A percentile compares a stretch with the other conserved stretches of the same genome.
These are phyloP conservation scores for Hemitrygon akajei DNA, from an alignment of 2,797 vertebrate genomes.

Conservation along the genomic window DNA sequence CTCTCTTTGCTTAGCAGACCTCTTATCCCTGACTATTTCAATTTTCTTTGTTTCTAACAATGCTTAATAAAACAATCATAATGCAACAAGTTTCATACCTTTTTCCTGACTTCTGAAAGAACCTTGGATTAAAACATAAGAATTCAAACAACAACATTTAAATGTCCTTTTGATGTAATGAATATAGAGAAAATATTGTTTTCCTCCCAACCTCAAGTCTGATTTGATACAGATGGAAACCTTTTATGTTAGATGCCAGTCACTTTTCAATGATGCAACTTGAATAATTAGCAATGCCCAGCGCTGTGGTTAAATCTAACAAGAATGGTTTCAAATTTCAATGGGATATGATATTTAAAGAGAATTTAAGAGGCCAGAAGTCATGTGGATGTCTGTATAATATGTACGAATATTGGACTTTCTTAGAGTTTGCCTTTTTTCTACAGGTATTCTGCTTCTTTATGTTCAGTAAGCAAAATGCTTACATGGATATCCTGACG, in stretches of 20 bases:
- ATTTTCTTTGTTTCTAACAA: too few species aligned
- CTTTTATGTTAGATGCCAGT: neutral
- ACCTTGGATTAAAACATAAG: too few species aligned
- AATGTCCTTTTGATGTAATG: neutral
- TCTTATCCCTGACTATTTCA: too few species aligned
- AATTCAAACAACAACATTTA: too few species aligned
- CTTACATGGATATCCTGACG: too few species aligned
- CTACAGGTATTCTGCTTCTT: neutral
- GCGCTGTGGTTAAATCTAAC: neutral
- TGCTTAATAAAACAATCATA: too few species aligned
- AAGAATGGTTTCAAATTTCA: neutral
- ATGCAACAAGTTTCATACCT: too few species aligned
- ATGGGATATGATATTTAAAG: neutral
- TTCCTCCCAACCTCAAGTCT: neutral
- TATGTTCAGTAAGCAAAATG: too few species aligned
- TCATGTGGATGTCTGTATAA: neutral
- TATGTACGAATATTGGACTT: neutral
- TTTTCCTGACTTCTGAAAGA: too few species aligned
- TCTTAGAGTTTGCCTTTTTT: neutral
- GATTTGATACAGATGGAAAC: neutral
- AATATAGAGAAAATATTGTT: neutral
- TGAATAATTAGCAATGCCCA: neutral
- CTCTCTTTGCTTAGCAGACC: too few species aligned
- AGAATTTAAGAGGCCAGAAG: neutral
- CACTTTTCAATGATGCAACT: neutral